These are phyloP conservation scores for Empidonax traillii DNA, from an alignment of 2,113 vertebrate species.

Conservation along the genomic window DNA sequence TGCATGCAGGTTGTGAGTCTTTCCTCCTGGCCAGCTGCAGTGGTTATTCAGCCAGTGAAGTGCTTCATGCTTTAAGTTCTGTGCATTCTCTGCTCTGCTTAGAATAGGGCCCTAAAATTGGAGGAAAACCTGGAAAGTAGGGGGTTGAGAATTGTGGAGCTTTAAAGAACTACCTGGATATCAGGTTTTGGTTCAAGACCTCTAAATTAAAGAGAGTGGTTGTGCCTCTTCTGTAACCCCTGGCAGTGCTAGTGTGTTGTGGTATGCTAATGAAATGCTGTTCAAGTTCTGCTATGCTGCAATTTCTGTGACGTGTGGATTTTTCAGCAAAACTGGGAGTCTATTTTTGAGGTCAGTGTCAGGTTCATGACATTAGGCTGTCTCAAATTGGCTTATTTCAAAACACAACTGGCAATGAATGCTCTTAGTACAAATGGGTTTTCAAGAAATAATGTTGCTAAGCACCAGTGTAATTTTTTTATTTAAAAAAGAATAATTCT, in stretches of 20 bases:
- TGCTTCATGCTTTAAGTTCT: neutral
- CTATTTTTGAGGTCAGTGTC: neutral
- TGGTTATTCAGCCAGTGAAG: neutral
- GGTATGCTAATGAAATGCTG: neutral
- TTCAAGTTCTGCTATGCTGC: neutral
- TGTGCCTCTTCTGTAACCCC: neutral
- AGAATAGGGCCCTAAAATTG: neutral
- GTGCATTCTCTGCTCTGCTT: neutral
- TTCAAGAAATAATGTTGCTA: slow-evolving; percentile 69
- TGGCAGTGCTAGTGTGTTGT: neutral
- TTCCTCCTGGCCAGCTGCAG: neutral
- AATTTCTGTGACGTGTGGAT: neutral
- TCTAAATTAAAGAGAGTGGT: neutral
- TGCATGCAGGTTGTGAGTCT: neutral
- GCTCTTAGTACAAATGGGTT: slow-evolving; percentile 55
- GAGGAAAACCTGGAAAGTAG: neutral
- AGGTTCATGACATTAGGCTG: neutral
- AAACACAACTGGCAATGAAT: slow-evolving; percentile 3
- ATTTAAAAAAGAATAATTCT: slow-evolving; percentile 75
- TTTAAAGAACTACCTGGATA: neutral
- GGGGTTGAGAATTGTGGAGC: neutral
- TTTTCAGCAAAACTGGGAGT: slow-evolving; percentile 10
- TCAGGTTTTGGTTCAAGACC: neutral
- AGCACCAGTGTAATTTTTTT: slow-evolving; percentile 70
- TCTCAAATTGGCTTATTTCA: neutral